phyloP scores from a whole-genome alignment of 2,888 invertebrate genomes.

The Thereva unica region DNA sequence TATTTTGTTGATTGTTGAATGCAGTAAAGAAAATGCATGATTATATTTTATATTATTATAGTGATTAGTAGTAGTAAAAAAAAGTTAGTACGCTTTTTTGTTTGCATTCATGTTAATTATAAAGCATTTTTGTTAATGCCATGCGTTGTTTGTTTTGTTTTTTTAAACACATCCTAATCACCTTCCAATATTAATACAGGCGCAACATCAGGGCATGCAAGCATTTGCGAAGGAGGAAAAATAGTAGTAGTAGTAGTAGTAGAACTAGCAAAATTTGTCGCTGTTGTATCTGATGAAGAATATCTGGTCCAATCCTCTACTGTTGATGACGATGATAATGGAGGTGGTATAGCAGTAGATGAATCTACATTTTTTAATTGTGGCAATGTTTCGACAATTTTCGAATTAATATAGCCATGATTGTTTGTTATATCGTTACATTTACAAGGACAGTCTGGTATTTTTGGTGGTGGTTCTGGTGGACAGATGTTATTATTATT shows the following conservation, averaged over 20 bases:
- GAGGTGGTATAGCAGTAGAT: neutral
- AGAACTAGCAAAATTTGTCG: neutral
- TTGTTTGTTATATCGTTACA: constrained; percentile 31
- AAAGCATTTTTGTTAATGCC: constrained; percentile 21
- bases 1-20: no score
- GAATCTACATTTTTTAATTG: neutral
- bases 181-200: constrained; percentile 86
- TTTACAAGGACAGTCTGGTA: constrained; percentile 54
- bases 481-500: constrained; percentile 46
- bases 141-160: no score
- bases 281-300: no score
- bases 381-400: neutral
- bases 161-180: constrained; percentile 58
- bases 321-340: constrained; percentile 4
- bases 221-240: constrained; percentile 37
- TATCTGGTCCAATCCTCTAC: neutral
- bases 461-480: constrained; percentile 55
- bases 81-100: neutral
- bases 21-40: no score
- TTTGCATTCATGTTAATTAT: neutral
- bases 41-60: no score
- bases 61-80: no score
- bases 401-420: neutral
- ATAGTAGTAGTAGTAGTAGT: constrained; percentile 30
- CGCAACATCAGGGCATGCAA: constrained; percentile 68